A percentile compares a stretch with the other conserved stretches of the same genome.
phyloP scores from a whole-genome alignment of 64 coral and sea anemone genomes.

The Montipora cactus region DNA sequence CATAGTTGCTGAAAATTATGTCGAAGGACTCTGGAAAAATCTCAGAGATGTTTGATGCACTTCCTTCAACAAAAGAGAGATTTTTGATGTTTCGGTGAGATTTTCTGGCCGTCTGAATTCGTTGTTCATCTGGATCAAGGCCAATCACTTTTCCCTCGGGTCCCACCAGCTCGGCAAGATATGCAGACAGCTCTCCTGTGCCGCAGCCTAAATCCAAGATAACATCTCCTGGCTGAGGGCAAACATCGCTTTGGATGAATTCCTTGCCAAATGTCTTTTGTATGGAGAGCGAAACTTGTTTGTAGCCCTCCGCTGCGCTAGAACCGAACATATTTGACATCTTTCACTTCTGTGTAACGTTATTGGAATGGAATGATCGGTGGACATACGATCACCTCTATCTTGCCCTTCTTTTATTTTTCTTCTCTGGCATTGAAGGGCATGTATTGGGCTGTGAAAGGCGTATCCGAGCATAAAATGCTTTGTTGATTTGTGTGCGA shows the following conservation, averaged over 20 bases:
- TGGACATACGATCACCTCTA: too few relatives aligned
- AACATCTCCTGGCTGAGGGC: background rate
- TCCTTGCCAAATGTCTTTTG: background rate
- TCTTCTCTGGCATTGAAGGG: too few relatives aligned
- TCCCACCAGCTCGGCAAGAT: background rate
- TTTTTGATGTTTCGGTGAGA: background rate
- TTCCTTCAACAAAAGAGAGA: conserved; percentile 36
- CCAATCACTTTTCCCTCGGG: background rate
- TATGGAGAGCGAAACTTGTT: background rate
- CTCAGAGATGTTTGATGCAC: background rate
- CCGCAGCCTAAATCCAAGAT: conserved; percentile 37
- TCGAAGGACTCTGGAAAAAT: background rate
- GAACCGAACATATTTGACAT: background rate
- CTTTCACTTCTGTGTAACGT: too few relatives aligned
- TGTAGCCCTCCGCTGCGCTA: background rate
- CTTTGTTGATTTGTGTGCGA: too few relatives aligned
- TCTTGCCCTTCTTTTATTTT: too few relatives aligned
- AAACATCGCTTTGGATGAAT: background rate
- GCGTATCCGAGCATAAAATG: too few relatives aligned
- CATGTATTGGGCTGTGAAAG: too few relatives aligned
- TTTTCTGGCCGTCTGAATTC: conserved; percentile 11
- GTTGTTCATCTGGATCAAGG: conserved; percentile 19
- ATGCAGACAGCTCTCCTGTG: conserved; percentile 17
- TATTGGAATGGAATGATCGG: too few relatives aligned
- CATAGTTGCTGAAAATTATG: conserved; percentile 26